phyloP scores from a whole-genome alignment of 2,113 vertebrate species.

The Ia io region DNA sequence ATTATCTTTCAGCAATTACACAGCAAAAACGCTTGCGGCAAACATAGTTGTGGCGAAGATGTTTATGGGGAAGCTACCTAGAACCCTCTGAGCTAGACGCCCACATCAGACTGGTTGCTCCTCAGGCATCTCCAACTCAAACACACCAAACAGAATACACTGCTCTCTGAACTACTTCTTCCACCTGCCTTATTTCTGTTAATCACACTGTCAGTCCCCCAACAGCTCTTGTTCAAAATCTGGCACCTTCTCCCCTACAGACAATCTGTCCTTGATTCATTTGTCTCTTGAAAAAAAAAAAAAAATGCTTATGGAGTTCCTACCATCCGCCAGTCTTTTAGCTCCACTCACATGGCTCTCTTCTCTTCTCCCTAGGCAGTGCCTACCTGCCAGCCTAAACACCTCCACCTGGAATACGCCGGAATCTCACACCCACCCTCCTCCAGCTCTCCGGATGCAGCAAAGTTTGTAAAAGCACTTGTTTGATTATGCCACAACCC shows the following conservation, averaged over 20 bases:
- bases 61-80: background rate
- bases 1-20: background rate
- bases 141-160: background rate
- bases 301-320: background rate
- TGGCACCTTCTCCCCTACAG: background rate
- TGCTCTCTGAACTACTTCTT: background rate
- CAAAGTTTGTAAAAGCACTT: background rate
- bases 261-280: background rate
- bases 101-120: background rate
- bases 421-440: background rate
- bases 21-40: background rate
- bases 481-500: background rate
- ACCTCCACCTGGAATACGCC: background rate
- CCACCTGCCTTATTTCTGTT: background rate
- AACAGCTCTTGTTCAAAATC: background rate
- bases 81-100: background rate
- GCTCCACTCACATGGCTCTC: background rate
- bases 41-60: background rate
- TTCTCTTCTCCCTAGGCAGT: background rate
- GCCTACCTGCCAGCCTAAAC: background rate
- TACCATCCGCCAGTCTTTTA: background rate
- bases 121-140: background rate
- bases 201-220: background rate
- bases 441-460: background rate
- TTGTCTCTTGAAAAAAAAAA: background rate